Evolutionary conservation across 2,113 vertebrate genomes (phyloP).

Genomic region (Dicerorhinus sumatrensis): DNA sequence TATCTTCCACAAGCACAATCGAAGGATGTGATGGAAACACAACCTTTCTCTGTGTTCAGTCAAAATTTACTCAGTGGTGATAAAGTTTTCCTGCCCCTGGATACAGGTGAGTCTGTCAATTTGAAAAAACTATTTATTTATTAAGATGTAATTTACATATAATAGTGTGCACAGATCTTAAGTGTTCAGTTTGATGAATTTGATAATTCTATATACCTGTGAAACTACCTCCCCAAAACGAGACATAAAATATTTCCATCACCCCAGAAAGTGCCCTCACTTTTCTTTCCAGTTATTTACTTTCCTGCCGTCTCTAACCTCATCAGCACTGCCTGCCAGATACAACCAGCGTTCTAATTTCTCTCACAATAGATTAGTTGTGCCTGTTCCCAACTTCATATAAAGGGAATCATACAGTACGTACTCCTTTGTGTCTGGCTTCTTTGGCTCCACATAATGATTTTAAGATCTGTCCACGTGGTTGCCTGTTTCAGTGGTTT

Average conservation of each 20-base stretch:
- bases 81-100: conserved; percentile 3
- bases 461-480: not conserved
- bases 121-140: not conserved
- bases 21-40: conserved; percentile 44
- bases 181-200: conserved; percentile 1
- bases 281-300: not conserved
- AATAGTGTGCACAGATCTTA: not conserved
- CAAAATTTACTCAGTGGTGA: not conserved
- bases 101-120: not conserved
- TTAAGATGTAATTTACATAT: not conserved
- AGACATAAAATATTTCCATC: not conserved
- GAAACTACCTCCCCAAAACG: not conserved
- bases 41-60: not conserved
- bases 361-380: not conserved
- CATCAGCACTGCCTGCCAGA: not conserved
- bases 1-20: conserved; percentile 41
- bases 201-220: not conserved
- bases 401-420: not conserved
- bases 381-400: not conserved
- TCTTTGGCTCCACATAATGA: not conserved
- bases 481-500: not conserved
- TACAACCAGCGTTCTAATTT: not conserved
- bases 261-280: not conserved
- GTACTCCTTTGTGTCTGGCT: not conserved
- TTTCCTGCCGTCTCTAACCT: not conserved